Evolutionary conservation across 2,113 vertebrate species (phyloP).

Genomic region (Podarcis cretensis): DNA sequence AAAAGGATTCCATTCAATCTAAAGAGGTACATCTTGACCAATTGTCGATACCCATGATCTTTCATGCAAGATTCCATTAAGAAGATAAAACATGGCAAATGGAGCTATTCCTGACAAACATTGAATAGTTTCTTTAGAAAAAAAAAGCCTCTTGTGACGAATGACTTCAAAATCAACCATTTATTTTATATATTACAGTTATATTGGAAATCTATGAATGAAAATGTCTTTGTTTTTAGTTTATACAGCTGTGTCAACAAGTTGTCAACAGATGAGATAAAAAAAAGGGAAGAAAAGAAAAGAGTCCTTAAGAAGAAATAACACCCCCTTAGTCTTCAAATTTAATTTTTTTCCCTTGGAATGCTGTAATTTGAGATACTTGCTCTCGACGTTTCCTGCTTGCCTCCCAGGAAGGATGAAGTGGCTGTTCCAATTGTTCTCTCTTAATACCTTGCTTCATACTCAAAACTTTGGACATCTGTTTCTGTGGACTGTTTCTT

Average conservation of each 20-base stretch:
- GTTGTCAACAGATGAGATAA: fast-evolving
- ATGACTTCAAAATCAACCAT: background rate
- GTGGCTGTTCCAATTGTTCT: constrained; percentile 71
- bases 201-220: background rate
- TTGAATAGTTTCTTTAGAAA: background rate
- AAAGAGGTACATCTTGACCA: background rate
- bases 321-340: constrained; percentile 81
- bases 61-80: background rate
- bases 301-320: background rate
- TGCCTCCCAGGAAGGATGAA: constrained; percentile 98
- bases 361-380: constrained; percentile 87
- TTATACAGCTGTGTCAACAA: background rate
- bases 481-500: constrained; percentile 61
- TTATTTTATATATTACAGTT: background rate
- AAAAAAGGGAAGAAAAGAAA: background rate
- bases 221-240: background rate
- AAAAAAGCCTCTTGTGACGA: background rate
- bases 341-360: constrained; percentile 95
- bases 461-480: constrained; percentile 49
- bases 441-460: constrained; percentile 49
- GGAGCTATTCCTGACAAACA: background rate
- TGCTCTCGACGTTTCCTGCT: constrained; percentile 91
- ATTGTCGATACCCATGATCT: fast-evolving
- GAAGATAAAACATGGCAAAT: background rate
- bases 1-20: background rate